A percentile compares a stretch with the other conserved stretches of the same genome.
Evolutionary conservation across 2,113 vertebrate species (phyloP).

Genomic region (Malurus alboscapulatus): DNA sequence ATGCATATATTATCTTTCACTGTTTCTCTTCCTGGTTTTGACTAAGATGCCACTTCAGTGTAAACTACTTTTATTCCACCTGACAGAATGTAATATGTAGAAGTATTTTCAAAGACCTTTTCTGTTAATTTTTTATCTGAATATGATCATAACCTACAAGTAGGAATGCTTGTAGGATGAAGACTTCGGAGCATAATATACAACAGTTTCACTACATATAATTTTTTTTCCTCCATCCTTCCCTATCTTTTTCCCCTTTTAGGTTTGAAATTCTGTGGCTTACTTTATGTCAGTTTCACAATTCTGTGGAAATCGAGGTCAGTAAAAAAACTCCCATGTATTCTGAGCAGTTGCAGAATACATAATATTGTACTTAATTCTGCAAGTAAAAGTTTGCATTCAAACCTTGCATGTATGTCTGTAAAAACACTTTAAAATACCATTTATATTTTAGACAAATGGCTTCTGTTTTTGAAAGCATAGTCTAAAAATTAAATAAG

Average conservation of each 20-base stretch:
- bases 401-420: background rate
- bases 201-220: background rate
- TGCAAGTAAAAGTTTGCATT: background rate
- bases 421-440: background rate
- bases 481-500: background rate
- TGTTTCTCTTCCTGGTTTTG: background rate
- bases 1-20: background rate
- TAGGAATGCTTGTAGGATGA: background rate
- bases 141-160: background rate
- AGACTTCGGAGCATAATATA: background rate
- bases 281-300: slow-evolving; percentile 94
- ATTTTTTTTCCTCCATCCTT: background rate
- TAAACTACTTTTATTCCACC: background rate
- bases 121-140: background rate
- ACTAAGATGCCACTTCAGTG: background rate
- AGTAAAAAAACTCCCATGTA: background rate
- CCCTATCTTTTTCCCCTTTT: background rate
- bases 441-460: background rate
- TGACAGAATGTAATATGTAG: background rate
- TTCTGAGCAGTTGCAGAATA: background rate
- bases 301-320: slow-evolving; percentile 93
- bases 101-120: background rate
- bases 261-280: slow-evolving; percentile 97
- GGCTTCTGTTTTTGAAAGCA: background rate
- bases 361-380: background rate